Conservation (phyloP, 2,113 vertebrate genomes). For the Macaca nemestrina region DNA sequence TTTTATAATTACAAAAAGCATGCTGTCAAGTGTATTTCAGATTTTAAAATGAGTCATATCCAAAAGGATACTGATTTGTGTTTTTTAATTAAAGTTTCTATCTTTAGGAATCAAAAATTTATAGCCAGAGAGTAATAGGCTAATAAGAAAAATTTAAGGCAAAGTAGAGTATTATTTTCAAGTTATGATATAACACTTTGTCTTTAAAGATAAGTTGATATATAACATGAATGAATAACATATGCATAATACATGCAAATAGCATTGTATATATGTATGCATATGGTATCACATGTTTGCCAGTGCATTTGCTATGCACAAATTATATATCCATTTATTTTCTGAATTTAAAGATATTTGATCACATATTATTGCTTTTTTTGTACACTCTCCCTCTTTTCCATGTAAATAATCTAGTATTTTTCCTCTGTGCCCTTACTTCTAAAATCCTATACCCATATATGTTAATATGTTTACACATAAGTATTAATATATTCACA, state of each 20-base stretch:
- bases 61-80: neutral
- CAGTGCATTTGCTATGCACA: neutral
- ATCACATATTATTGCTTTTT: neutral
- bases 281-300: neutral
- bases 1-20: neutral
- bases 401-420: neutral
- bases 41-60: neutral
- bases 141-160: neutral
- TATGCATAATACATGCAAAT: neutral
- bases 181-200: neutral
- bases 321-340: neutral
- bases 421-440: neutral
- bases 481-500: neutral
- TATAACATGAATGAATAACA: neutral
- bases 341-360: neutral
- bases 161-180: neutral
- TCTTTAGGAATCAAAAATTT: neutral
- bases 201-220: neutral
- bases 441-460: neutral
- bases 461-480: neutral
- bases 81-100: neutral
- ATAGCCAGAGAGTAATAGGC: neutral
- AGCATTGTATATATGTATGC: neutral
- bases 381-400: neutral
- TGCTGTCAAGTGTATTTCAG: neutral